A percentile compares a stretch with the other conserved stretches of the same genome.
These are phyloP conservation scores for Taphrorychus bicolor DNA, from an alignment of 2,888 invertebrate species.

Conservation along the genomic window DNA sequence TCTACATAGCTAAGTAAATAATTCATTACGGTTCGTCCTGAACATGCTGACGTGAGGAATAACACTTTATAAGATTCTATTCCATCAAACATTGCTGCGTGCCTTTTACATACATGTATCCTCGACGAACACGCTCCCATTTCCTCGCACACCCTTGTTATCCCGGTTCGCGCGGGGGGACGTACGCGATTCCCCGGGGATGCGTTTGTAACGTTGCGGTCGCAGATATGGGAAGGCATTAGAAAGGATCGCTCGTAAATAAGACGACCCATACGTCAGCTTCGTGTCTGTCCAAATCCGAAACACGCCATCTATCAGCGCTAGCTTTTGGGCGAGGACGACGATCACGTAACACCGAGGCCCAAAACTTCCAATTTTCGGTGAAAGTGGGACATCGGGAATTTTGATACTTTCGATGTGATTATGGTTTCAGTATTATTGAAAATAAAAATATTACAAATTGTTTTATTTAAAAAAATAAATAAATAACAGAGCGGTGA, in stretches of 20 bases:
- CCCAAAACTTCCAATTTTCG: too few species aligned
- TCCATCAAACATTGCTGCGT: neutral
- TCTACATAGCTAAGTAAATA: too few species aligned
- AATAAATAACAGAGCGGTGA: too few species aligned
- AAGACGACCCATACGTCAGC: constrained; percentile 54
- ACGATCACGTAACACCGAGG: too few species aligned
- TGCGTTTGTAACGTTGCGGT: constrained; percentile 55
- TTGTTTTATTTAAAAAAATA: too few species aligned
- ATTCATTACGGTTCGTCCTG: neutral
- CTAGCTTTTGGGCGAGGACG: constrained; percentile 28
- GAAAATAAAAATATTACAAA: too few species aligned
- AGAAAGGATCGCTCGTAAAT: constrained; percentile 54
- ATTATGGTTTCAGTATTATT: too few species aligned
- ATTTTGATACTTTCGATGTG: too few species aligned
- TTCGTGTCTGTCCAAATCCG: constrained; percentile 55
- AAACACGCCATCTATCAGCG: constrained; percentile 58
- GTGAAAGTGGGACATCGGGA: too few species aligned
- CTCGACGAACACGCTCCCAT: constrained; percentile 5
- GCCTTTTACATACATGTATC: neutral
- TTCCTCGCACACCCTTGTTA: constrained; percentile 31
- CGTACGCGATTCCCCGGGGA: constrained; percentile 46
- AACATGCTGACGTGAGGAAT: neutral
- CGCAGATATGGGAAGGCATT: constrained; percentile 54
- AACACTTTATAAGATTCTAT: neutral
- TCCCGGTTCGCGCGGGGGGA: constrained; percentile 32